These are phyloP conservation scores for Egretta garzetta DNA, from an alignment of 2,113 vertebrate genomes.

Conservation along the genomic window DNA sequence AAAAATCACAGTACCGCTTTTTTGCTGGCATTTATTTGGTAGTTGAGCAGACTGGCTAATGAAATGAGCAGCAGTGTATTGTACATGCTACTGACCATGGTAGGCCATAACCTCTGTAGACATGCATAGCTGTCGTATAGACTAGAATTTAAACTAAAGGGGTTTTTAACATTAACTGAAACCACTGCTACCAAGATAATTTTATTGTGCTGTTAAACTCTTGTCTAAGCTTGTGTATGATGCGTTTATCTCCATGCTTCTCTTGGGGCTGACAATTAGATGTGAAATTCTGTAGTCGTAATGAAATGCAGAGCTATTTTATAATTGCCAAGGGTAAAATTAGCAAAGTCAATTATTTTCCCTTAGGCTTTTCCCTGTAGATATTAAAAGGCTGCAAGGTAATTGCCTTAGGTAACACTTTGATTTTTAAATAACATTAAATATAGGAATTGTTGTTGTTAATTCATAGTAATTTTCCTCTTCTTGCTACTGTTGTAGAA, in stretches of 20 bases:
- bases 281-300: slow-evolving; percentile 69
- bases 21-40: slow-evolving; percentile 15
- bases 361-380: slow-evolving; percentile 80
- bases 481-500: slow-evolving; percentile 41
- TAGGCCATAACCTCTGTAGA: neutral
- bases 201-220: slow-evolving; percentile 63
- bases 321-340: slow-evolving; percentile 84
- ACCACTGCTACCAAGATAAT: slow-evolving; percentile 39
- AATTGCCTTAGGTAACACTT: slow-evolving; percentile 83
- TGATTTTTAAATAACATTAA: slow-evolving; percentile 82
- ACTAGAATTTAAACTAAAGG: slow-evolving; percentile 31
- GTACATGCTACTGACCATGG: neutral
- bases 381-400: slow-evolving; percentile 77
- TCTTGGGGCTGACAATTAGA: slow-evolving; percentile 74
- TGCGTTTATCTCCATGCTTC: slow-evolving; percentile 67
- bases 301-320: slow-evolving; percentile 82
- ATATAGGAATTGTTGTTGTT: slow-evolving; percentile 75
- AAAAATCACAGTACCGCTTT: slow-evolving; percentile 21
- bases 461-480: slow-evolving; percentile 71
- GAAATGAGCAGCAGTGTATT: neutral
- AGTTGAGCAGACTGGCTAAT: neutral
- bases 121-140: neutral
- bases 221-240: slow-evolving; percentile 63
- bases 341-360: slow-evolving; percentile 85
- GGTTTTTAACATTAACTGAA: slow-evolving; percentile 15